These are phyloP conservation scores for Cebus imitator DNA, from an alignment of 2,113 vertebrate species.

Conservation along the genomic window DNA sequence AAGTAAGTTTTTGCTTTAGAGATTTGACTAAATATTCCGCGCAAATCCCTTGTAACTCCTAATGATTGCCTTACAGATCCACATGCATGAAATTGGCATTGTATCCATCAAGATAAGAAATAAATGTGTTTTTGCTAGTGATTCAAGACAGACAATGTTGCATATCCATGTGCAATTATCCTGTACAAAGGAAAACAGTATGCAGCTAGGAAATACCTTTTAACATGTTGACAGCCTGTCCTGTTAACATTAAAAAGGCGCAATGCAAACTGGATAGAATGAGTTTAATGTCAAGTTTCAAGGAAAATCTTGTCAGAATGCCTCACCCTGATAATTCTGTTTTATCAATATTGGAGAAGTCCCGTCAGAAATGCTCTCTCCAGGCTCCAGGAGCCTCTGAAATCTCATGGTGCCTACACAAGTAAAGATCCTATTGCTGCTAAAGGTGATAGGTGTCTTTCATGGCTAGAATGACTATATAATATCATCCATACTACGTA, in stretches of 20 bases:
- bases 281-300: slow-evolving; percentile 32
- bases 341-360: neutral
- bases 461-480: neutral
- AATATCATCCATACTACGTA: accelerated
- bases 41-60: neutral
- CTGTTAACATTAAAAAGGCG: slow-evolving; percentile 32
- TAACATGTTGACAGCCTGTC: neutral
- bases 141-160: slow-evolving; percentile 36
- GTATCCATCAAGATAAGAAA: slow-evolving; percentile 38
- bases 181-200: neutral
- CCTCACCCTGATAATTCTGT: neutral
- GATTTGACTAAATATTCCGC: neutral
- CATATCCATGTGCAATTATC: slow-evolving; percentile 23
- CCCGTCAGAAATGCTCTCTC: neutral
- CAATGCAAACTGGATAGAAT: neutral
- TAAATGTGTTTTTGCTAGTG: slow-evolving; percentile 14
- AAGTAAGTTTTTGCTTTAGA: slow-evolving; percentile 45
- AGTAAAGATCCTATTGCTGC: neutral
- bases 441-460: neutral
- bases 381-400: neutral
- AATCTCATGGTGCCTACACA: neutral
- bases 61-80: neutral
- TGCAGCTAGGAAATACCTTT: neutral
- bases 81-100: neutral
- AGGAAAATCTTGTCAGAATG: neutral